Percentiles rank a stretch among this genome's conserved stretches.
Evolutionary conservation across 2,797 vertebrate genomes (phyloP).

Genomic region (Eulemur albifrons): DNA sequence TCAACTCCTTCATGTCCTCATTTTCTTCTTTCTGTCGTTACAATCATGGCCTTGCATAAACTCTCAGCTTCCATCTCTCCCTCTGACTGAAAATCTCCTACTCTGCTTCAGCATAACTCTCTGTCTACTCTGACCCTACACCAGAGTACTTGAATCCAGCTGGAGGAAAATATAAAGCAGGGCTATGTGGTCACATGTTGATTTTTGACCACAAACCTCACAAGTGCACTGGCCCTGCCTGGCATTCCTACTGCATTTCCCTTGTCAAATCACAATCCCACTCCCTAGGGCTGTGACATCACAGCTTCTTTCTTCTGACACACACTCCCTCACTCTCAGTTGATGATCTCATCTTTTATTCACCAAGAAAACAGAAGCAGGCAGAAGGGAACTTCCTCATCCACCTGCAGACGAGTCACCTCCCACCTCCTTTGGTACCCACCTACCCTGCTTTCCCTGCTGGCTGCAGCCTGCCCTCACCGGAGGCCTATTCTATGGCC

Average conservation of each 20-base stretch:
- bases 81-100: not conserved
- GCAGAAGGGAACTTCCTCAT: slow-evolving; percentile 35
- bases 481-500: fast-evolving
- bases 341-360: slow-evolving; percentile 64
- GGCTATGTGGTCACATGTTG: not conserved
- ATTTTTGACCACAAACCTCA: not conserved
- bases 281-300: not conserved
- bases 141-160: not conserved
- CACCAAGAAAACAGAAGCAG: slow-evolving; percentile 58
- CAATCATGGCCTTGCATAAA: not conserved
- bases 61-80: not conserved
- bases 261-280: not conserved
- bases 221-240: not conserved
- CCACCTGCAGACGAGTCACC: slow-evolving; percentile 52
- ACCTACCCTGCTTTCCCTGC: not conserved
- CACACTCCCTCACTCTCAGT: slow-evolving; percentile 52
- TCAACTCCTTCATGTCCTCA: not conserved
- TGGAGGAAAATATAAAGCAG: not conserved
- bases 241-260: not conserved
- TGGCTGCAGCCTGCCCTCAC: not conserved
- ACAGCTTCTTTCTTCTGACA: not conserved
- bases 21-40: not conserved
- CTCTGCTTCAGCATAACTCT: not conserved
- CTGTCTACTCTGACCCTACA: not conserved
- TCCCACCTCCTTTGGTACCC: not conserved